Percentiles rank a stretch among this genome's conserved stretches.
Conservation (phyloP, 2,113 vertebrate species). For the Dasypus novemcinctus region DNA sequence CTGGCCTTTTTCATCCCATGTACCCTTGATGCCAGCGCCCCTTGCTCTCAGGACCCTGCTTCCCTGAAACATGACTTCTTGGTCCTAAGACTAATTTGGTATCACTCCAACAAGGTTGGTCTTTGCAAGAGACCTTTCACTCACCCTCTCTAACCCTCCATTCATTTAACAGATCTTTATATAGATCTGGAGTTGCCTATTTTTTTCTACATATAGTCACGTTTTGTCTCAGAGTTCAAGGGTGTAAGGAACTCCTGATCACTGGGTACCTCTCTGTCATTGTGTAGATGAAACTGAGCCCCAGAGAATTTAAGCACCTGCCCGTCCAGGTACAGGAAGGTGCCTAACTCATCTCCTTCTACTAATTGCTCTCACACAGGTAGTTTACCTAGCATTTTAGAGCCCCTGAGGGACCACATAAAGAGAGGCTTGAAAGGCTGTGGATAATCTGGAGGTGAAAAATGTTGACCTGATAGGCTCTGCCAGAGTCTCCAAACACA, state of each 20-base stretch:
- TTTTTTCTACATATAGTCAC: background rate
- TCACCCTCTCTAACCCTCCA: too few species aligned
- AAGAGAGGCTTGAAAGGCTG: too few species aligned
- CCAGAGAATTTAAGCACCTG: too few species aligned
- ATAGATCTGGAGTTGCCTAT: background rate
- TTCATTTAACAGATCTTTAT: background rate
- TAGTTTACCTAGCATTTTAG: background rate
- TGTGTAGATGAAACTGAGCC: background rate
- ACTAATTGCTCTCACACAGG: accelerated
- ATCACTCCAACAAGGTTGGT: background rate
- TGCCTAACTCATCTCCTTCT: background rate
- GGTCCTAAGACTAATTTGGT: background rate
- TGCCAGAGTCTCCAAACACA: background rate
- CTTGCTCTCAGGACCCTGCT: accelerated
- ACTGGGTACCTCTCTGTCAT: accelerated
- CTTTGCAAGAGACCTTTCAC: background rate
- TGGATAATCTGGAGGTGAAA: too few species aligned
- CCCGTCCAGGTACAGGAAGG: too few species aligned
- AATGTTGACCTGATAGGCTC: accelerated
- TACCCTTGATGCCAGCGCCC: accelerated
- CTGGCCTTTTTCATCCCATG: accelerated
- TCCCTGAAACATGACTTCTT: background rate
- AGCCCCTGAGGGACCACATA: accelerated
- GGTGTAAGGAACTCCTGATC: background rate
- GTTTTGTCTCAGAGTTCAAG: background rate